Percentiles rank a stretch among this genome's conserved stretches.
These are phyloP conservation scores for Leucoma salicis DNA, from an alignment of 2,888 invertebrate genomes.

Conservation along the genomic window DNA sequence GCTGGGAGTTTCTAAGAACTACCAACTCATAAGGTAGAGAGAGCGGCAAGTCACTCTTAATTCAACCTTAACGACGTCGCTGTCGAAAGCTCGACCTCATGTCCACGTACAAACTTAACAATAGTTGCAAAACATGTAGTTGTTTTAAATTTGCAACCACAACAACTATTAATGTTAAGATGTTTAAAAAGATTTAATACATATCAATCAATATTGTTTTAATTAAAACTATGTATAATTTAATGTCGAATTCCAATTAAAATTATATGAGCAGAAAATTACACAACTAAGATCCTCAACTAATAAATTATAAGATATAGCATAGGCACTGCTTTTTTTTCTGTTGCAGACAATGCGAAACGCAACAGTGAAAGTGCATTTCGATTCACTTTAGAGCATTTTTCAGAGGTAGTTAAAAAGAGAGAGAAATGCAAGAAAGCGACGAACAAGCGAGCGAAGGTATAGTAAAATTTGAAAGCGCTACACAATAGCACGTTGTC, in stretches of 20 bases:
- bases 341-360: constrained; percentile 45
- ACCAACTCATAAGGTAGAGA: constrained; percentile 31
- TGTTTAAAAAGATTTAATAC: too few relatives aligned
- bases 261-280: too few relatives aligned
- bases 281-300: too few relatives aligned
- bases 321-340: too few relatives aligned
- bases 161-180: too few relatives aligned
- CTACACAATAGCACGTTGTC: constrained; percentile 81
- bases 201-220: too few relatives aligned
- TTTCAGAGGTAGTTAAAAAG: constrained; percentile 71
- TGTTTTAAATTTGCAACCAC: too few relatives aligned
- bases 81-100: constrained; percentile 58
- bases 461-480: constrained; percentile 81
- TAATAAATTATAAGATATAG: too few relatives aligned
- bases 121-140: too few relatives aligned
- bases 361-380: constrained; percentile 75
- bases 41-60: constrained; percentile 36
- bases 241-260: not conserved
- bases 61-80: constrained; percentile 43
- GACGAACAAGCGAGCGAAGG: constrained; percentile 65
- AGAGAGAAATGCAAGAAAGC: constrained; percentile 77
- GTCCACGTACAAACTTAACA: not conserved
- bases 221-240: not conserved
- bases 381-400: constrained; percentile 65
- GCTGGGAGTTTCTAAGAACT: too few relatives aligned